phyloP scores from a whole-genome alignment of 1,140 invertebrate species.

The Akabosia matsudoensis region DNA sequence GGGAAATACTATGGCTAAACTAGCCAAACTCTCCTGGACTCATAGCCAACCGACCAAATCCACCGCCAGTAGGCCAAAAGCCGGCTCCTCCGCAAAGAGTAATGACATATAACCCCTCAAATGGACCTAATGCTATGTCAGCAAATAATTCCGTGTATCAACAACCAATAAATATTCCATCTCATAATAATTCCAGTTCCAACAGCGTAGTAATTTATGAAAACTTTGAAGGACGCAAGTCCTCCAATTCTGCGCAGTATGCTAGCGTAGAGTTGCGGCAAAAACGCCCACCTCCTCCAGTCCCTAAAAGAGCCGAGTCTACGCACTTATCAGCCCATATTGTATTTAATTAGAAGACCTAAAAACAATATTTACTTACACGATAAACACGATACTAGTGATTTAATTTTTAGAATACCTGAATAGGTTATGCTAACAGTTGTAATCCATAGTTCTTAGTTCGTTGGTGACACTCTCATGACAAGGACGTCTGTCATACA shows the following conservation, averaged over 20 bases:
- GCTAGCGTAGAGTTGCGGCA: slow-evolving; percentile 39
- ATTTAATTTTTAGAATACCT: neutral
- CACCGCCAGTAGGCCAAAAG: slow-evolving; percentile 26
- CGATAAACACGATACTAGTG: slow-evolving; percentile 12
- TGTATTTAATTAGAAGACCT: slow-evolving; percentile 41
- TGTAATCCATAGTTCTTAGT: neutral
- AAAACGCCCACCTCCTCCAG: slow-evolving; percentile 44
- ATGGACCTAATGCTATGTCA: neutral
- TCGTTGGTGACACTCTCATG: neutral
- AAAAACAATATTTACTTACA: neutral
- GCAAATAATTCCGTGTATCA: slow-evolving; percentile 10
- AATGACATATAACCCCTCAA: neutral
- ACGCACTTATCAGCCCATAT: slow-evolving; percentile 46
- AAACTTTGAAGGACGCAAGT: slow-evolving; percentile 42
- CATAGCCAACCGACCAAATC: neutral
- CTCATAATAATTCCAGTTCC: slow-evolving; percentile 25
- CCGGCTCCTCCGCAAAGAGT: slow-evolving; percentile 7
- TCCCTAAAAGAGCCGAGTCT: slow-evolving; percentile 43
- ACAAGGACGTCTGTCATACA: slow-evolving; percentile 26
- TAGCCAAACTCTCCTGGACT: neutral
- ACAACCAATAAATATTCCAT: neutral
- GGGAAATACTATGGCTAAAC: slow-evolving; percentile 46
- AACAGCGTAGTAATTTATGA: slow-evolving; percentile 41
- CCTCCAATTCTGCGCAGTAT: slow-evolving; percentile 5
- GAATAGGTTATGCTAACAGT: slow-evolving; percentile 7